These are phyloP conservation scores for Psilopogon haemacephalus DNA, from an alignment of 2,113 vertebrate species.

Conservation along the genomic window DNA sequence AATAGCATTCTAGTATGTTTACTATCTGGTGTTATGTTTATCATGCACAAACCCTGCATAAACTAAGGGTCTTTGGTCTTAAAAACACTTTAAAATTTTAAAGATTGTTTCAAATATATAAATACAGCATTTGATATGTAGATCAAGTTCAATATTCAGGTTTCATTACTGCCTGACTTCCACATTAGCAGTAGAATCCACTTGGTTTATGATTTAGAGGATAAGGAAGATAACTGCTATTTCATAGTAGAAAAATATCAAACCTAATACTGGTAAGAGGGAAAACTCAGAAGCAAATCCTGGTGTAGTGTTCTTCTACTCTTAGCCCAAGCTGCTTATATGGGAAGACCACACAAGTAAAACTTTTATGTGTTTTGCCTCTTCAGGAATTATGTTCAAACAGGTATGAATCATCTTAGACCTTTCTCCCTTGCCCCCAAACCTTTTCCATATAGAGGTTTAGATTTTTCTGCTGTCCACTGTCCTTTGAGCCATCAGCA, in stretches of 20 bases:
- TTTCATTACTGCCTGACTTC: constrained; percentile 49
- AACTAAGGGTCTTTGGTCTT: constrained; percentile 9
- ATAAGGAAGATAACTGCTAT: not conserved
- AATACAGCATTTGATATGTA: constrained; percentile 34
- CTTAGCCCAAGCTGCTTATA: not conserved
- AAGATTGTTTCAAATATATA: not conserved
- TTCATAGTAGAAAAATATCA: not conserved
- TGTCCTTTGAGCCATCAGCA: accelerated
- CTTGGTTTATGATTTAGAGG: not conserved
- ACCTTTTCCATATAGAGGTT: not conserved
- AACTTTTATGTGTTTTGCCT: not conserved
- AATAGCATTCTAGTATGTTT: constrained; percentile 25
- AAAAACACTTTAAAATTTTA: not conserved
- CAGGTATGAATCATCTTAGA: not conserved
- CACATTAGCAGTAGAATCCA: constrained; percentile 8
- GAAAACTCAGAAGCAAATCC: not conserved
- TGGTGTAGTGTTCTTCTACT: not conserved
- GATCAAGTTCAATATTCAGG: constrained; percentile 52
- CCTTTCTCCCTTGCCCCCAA: not conserved
- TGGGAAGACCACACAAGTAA: not conserved
- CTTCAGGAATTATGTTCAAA: not conserved
- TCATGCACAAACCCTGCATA: constrained; percentile 28
- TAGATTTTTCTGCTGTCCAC: not conserved
- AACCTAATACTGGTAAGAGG: not conserved
- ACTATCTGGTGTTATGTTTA: constrained; percentile 49